Percentiles rank a stretch among this genome's conserved stretches.
Conservation (phyloP, 2,113 vertebrate species). For the Engraulis encrasicolus region DNA sequence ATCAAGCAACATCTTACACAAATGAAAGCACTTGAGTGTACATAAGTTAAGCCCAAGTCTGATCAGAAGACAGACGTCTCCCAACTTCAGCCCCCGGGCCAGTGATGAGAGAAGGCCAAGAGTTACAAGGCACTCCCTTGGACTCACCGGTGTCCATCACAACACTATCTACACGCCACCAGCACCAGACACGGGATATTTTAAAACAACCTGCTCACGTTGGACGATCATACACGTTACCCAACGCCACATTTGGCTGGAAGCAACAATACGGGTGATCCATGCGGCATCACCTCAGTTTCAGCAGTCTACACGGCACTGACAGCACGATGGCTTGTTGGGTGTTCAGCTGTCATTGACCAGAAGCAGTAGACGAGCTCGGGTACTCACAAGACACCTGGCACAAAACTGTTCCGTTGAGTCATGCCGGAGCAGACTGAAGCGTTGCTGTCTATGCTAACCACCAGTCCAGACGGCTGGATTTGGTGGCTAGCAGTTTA, state of each 20-base stretch:
- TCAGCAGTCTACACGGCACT: background rate
- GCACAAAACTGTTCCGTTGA: conserved; percentile 38
- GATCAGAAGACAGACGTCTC: background rate
- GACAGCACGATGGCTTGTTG: background rate
- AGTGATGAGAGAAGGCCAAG: background rate
- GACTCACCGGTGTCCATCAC: background rate
- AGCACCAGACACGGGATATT: background rate
- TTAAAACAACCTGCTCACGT: background rate
- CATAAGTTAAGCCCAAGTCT: background rate
- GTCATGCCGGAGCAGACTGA: conserved; percentile 54
- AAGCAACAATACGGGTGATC: background rate
- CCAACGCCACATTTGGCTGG: too few species aligned
- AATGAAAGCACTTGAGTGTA: background rate
- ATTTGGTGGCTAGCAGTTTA: conserved; percentile 50
- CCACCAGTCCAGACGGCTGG: conserved; percentile 6
- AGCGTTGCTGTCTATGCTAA: conserved; percentile 35
- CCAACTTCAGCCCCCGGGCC: too few species aligned
- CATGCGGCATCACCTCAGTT: background rate
- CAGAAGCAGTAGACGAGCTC: background rate
- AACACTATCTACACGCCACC: background rate
- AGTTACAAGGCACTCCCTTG: background rate
- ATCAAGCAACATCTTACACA: background rate
- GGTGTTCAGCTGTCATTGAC: background rate
- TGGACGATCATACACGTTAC: background rate
- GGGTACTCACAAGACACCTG: background rate